Conservation (phyloP, 2,888 invertebrate species). For the Napeogenes inachia region DNA sequence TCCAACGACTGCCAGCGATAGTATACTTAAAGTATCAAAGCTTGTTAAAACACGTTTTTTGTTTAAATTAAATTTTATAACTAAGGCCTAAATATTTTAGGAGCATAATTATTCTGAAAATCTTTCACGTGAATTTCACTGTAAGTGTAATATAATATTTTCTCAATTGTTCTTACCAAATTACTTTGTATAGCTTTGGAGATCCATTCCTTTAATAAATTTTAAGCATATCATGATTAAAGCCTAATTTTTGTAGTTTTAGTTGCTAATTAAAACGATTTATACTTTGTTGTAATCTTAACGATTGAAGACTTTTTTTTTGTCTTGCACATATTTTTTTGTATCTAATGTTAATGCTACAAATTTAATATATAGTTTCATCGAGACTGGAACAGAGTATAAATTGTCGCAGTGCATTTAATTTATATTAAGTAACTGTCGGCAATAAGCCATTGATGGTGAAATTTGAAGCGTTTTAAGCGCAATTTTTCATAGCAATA, state of each 20-base stretch:
- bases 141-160: too few species aligned
- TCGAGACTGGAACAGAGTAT: slow-evolving; percentile 24
- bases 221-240: slow-evolving; percentile 63
- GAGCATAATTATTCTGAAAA: too few species aligned
- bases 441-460: slow-evolving; percentile 64
- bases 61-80: background rate
- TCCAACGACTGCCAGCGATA: slow-evolving; percentile 5
- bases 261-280: slow-evolving; percentile 48
- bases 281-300: slow-evolving; percentile 48
- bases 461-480: slow-evolving; percentile 66
- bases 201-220: slow-evolving; percentile 60
- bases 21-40: slow-evolving; percentile 7
- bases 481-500: slow-evolving; percentile 75
- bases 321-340: background rate
- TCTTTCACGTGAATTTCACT: too few species aligned
- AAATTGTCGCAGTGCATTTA: slow-evolving; percentile 40
- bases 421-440: slow-evolving; percentile 45
- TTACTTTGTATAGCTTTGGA: slow-evolving; percentile 36
- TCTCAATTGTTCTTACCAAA: too few species aligned
- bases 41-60: background rate
- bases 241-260: slow-evolving; percentile 49
- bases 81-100: slow-evolving; percentile 1
- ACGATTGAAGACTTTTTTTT: background rate
- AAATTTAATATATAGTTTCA: background rate
- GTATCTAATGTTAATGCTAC: background rate